A percentile compares a stretch with the other conserved stretches of the same genome.
These are phyloP conservation scores for Danionella cerebrum DNA, from an alignment of 2,113 vertebrate genomes.

Conservation along the genomic window DNA sequence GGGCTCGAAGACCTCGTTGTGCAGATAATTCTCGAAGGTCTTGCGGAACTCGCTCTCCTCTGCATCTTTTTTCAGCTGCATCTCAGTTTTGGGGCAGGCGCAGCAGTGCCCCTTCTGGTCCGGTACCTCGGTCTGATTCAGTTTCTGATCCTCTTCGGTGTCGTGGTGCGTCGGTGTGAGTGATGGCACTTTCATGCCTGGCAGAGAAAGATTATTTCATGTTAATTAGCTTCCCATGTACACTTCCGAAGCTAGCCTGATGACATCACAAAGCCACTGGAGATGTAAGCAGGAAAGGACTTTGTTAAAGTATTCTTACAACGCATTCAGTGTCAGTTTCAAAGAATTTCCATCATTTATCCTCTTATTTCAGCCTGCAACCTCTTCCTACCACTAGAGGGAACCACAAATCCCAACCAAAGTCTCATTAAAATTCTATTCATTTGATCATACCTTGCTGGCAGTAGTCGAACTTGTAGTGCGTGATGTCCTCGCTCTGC, in stretches of 20 bases:
- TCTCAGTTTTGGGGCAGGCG: conserved; percentile 87
- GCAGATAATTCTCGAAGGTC: conserved; percentile 92
- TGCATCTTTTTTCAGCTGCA: conserved; percentile 86
- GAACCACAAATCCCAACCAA: not conserved
- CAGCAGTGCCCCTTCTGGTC: conserved; percentile 71
- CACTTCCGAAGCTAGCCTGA: too few species aligned
- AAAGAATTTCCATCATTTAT: too few species aligned
- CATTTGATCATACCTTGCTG: conserved; percentile 73
- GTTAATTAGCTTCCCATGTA: too few species aligned
- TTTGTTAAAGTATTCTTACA: too few species aligned
- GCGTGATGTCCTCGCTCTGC: conserved; percentile 82
- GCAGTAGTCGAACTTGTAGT: conserved; percentile 89
- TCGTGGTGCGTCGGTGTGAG: conserved; percentile 79
- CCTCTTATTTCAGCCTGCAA: too few species aligned
- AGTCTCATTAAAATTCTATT: too few species aligned
- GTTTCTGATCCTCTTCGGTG: conserved; percentile 73
- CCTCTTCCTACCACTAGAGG: too few species aligned
- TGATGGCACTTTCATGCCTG: conserved; percentile 87
- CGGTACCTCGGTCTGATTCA: conserved; percentile 75
- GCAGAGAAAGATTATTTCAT: too few species aligned
- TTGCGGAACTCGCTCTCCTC: conserved; percentile 88
- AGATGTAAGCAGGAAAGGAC: too few species aligned
- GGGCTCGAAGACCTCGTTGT: conserved; percentile 90
- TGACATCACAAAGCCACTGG: too few species aligned
- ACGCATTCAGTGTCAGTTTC: too few species aligned